Conservation (phyloP, 2,888 invertebrate species). For the Adineta ricciae region DNA sequence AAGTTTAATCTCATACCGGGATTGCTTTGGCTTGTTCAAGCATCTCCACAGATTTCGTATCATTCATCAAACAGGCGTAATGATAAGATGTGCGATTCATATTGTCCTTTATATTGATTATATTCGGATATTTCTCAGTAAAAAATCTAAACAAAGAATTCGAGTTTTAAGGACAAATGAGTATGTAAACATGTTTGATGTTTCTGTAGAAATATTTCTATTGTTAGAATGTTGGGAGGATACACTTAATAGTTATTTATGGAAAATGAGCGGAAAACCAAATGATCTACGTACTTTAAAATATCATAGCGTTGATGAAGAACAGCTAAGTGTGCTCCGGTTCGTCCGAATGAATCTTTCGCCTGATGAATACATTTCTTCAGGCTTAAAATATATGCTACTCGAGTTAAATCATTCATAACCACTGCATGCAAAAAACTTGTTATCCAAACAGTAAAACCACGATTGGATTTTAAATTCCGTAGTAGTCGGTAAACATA, state of each 20-base stretch:
- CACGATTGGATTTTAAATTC: neutral
- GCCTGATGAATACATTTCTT: neutral
- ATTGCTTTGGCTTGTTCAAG: neutral
- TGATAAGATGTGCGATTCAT: conserved; percentile 24
- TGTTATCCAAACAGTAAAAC: neutral
- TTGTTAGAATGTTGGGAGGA: too few relatives aligned
- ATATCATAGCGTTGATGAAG: conserved; percentile 9
- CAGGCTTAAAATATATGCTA: conserved; percentile 1
- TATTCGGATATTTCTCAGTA: neutral
- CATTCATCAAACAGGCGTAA: conserved; percentile 27
- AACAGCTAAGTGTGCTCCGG: conserved; percentile 26
- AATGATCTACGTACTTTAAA: conserved; percentile 7
- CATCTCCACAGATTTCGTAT: conserved; percentile 18
- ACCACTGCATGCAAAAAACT: conserved; percentile 4
- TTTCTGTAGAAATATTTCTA: too few relatives aligned
- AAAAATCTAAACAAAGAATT: neutral
- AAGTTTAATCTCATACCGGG: neutral
- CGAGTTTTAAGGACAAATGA: too few relatives aligned
- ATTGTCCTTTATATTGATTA: conserved; percentile 26
- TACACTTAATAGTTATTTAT: too few relatives aligned
- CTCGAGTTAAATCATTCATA: neutral
- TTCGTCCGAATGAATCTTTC: conserved; percentile 26
- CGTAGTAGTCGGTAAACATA: neutral
- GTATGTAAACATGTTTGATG: too few relatives aligned
- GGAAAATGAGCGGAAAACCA: neutral